Evolutionary conservation across 2,797 vertebrate species (phyloP).

Genomic region (Sebastes melanostomus): DNA sequence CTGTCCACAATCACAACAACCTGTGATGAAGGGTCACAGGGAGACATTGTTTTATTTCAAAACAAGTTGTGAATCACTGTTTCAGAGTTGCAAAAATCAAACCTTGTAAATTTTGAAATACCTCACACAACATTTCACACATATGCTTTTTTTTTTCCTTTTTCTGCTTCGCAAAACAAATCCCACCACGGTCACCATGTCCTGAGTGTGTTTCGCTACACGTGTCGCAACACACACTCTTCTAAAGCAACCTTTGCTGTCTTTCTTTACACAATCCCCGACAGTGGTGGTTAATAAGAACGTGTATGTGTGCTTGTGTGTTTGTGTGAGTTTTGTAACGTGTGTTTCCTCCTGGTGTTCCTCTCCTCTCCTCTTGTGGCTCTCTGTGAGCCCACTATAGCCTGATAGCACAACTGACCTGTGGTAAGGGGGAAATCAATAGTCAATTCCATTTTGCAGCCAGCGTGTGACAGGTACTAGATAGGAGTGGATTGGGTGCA

Average conservation of each 20-base stretch:
- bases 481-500: constrained; percentile 84
- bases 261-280: constrained; percentile 23
- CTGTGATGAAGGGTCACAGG: neutral
- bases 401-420: constrained; percentile 77
- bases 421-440: constrained; percentile 84
- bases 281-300: constrained; percentile 53
- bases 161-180: neutral
- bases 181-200: neutral
- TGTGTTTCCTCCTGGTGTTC: constrained; percentile 50
- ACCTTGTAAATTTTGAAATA: neutral
- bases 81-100: neutral
- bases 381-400: constrained; percentile 61
- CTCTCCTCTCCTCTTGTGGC: constrained; percentile 36
- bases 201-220: neutral
- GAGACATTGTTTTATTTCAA: neutral
- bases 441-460: constrained; percentile 86
- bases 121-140: neutral
- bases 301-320: constrained; percentile 26
- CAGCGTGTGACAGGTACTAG: constrained; percentile 83
- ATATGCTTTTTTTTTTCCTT: neutral
- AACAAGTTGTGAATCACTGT: neutral
- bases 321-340: constrained; percentile 35
- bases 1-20: too few relatives aligned
- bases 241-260: constrained; percentile 19
- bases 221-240: constrained; percentile 1